Conservation (phyloP, 2,888 invertebrate genomes). For the Phortica okadai region DNA sequence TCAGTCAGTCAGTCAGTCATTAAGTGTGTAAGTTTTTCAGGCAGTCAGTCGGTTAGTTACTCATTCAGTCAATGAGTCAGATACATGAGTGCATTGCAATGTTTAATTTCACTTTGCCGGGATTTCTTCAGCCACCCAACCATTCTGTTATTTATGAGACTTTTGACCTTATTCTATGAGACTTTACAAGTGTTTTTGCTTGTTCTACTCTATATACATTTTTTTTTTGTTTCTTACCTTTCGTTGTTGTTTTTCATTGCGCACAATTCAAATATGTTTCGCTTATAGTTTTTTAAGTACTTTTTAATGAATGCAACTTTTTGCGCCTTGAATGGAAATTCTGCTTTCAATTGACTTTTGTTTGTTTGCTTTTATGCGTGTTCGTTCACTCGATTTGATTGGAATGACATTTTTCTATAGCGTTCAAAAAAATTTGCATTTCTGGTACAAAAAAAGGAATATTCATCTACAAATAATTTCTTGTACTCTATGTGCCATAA, state of each 20-base stretch:
- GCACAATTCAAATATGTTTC: not conserved
- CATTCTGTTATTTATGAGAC: conserved; percentile 19
- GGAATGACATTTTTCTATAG: too few species aligned
- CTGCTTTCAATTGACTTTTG: not conserved
- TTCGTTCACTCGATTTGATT: too few species aligned
- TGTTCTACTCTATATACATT: not conserved
- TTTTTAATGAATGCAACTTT: conserved; percentile 29
- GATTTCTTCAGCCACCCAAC: not conserved
- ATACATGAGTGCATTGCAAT: not conserved
- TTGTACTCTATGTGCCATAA: too few species aligned
- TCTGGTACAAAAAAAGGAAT: too few species aligned
- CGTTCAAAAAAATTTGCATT: too few species aligned
- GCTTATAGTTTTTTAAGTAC: conserved; percentile 16
- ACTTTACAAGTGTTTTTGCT: not conserved
- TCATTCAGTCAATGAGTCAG: too few species aligned
- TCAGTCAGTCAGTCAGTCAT: not conserved
- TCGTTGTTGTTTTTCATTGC: not conserved
- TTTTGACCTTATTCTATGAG: conserved; percentile 26
- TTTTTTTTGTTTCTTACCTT: not conserved
- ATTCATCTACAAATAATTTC: too few species aligned
- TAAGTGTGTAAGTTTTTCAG: not conserved
- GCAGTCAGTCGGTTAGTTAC: not conserved
- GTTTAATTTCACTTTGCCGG: conserved; percentile 18
- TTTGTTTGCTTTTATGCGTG: not conserved
- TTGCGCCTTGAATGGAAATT: not conserved